These are phyloP conservation scores for Cydia amplana DNA, from an alignment of 1,140 invertebrate genomes.

Conservation along the genomic window DNA sequence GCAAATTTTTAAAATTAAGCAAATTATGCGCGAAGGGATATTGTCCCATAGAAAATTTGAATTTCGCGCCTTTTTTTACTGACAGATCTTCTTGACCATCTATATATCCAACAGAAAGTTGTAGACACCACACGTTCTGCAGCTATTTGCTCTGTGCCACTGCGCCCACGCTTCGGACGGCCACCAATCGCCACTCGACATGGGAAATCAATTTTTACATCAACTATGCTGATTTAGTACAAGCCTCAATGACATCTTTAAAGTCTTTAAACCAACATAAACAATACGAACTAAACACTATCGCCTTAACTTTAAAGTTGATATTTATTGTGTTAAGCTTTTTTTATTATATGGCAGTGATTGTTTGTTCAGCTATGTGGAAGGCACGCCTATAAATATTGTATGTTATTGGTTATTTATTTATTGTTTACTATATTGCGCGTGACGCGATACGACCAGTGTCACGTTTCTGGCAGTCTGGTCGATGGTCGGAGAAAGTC, in stretches of 20 bases:
- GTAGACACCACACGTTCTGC: conserved; percentile 14
- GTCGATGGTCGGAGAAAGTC: conserved; percentile 11
- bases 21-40: no score
- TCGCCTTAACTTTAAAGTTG: background rate
- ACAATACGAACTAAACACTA: background rate
- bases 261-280: conserved; percentile 10
- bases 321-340: background rate
- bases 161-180: conserved; percentile 39
- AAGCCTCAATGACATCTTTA: conserved; percentile 22
- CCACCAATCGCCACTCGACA: conserved; percentile 38
- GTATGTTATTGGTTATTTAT: conserved; percentile 27
- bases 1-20: no score
- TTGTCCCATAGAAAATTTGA: no score
- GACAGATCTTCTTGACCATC: no score
- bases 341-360: conserved; percentile 22
- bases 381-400: conserved; percentile 27
- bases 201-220: conserved; percentile 53
- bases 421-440: conserved; percentile 24
- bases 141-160: conserved; percentile 35
- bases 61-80: no score
- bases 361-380: conserved; percentile 31
- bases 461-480: conserved; percentile 20
- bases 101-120: background rate
- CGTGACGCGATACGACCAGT: conserved; percentile 20
- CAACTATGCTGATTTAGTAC: conserved; percentile 32